phyloP scores from a whole-genome alignment of 2,113 vertebrate species.

The Equus przewalskii region DNA sequence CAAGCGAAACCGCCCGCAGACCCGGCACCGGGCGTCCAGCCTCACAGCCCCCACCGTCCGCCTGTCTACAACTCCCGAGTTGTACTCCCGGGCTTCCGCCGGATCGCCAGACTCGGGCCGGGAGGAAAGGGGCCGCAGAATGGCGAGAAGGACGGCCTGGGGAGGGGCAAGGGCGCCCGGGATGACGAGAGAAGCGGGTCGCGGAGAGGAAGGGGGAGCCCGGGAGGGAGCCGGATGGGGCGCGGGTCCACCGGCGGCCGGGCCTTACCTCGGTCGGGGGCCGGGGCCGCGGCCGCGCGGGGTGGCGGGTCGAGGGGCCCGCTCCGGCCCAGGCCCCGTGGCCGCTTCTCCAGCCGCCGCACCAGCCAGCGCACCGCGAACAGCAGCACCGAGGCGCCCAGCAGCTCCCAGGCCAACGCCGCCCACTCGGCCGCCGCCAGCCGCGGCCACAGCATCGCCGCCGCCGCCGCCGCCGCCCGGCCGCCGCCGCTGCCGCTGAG shows the following conservation, averaged over 20 bases:
- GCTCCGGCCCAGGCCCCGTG: constrained; percentile 63
- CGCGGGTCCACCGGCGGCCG: not conserved
- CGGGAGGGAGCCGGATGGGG: no score
- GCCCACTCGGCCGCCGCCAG: constrained; percentile 72
- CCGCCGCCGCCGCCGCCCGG: not conserved
- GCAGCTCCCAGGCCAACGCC: constrained; percentile 82
- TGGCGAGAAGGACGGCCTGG: not conserved
- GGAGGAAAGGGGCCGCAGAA: accelerated
- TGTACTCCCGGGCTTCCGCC: not conserved
- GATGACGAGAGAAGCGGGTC: not conserved
- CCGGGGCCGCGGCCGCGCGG: not conserved
- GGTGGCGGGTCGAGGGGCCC: not conserved
- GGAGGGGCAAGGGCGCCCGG: not conserved
- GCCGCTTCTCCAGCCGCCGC: constrained; percentile 80
- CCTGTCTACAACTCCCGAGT: accelerated
- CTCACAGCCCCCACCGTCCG: not conserved
- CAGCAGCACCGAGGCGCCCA: constrained; percentile 86
- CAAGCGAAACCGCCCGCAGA: not conserved
- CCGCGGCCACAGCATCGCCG: constrained; percentile 76
- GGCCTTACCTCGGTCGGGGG: not conserved
- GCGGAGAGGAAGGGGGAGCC: no score
- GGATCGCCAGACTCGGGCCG: accelerated
- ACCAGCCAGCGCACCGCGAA: constrained; percentile 84
- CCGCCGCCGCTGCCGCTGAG: not conserved
- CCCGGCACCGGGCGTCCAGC: not conserved